Evolutionary conservation across 2,888 invertebrate species (phyloP), one percentile per base, ranked within the genome.

Genomic region (Elaeidobius kamerunicus): DNA sequence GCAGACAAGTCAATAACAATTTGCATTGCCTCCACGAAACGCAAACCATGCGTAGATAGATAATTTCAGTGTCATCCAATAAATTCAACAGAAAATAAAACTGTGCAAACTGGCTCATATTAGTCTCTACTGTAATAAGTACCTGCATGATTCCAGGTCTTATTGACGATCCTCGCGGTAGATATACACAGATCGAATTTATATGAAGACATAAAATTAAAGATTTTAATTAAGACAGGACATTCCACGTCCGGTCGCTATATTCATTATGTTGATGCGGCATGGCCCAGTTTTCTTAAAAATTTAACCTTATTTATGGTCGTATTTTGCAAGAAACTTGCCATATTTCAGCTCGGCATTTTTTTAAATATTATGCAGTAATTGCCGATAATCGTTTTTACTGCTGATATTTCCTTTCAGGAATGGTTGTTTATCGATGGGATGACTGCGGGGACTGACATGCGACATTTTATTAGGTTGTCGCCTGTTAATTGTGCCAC

Each of bases 161-260:
- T 39, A 45, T 19, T 16, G 55, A 45, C 40, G 46, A 54, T 48
- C 44, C 23, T 30, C 34, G 46, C 32, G 14, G 45, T 46, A 42
- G 46, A 55, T 55, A 50, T 41, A 39, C n/a, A n/a, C 45, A 44
- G 41, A 50, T 40, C 43, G 19, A 23, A 53, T 53, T 53, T 43
- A 55, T 47, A 55, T 51, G 40, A 55, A 55, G 51, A 55, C 55
- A 55, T 55, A 55, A 55, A 55, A 55, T 55, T 55, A 52, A 47
- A 50, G 55, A 55, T 55, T 55, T 52, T 55, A 55, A 55, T 55
- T 55, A 55, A 55, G 55, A 55, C 55, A 47, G 43, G 55, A 51
- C 51, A 32, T 40, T 51, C 17, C n/a, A 44, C 39, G 47, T 55
- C 55, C 51, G 55, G 51, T 44, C 30, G 41, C 19, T 11, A 39